These are phyloP conservation scores for Troides aeacus DNA, from an alignment of 2,888 invertebrate species.

Conservation along the genomic window DNA sequence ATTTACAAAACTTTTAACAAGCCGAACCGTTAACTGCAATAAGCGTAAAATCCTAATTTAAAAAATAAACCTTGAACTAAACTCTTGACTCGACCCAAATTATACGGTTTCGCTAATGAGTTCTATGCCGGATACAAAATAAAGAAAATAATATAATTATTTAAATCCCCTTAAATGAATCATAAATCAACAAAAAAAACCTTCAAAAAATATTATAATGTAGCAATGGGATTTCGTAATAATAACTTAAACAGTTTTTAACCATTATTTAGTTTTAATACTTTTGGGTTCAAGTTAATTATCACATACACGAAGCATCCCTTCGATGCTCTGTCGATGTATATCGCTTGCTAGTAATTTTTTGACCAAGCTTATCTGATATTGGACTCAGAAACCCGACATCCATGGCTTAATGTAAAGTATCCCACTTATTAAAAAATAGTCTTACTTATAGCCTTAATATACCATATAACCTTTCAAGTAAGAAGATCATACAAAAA, in stretches of 20 bases:
- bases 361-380: too few relatives aligned
- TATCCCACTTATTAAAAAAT: too few relatives aligned
- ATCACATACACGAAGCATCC: background rate
- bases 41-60: background rate
- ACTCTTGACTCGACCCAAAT: conserved; percentile 15
- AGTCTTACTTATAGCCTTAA: background rate
- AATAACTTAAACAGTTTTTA: too few relatives aligned
- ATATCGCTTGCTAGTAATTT: too few relatives aligned
- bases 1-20: conserved; percentile 2
- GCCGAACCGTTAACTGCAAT: background rate
- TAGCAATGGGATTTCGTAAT: too few relatives aligned
- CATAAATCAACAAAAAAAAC: too few relatives aligned
- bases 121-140: background rate
- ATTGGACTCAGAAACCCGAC: too few relatives aligned
- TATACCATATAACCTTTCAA: conserved; percentile 10
- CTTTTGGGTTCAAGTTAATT: background rate
- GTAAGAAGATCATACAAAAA: conserved; percentile 18
- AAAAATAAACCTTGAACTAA: background rate
- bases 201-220: too few relatives aligned
- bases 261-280: background rate
- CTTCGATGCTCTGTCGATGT: too few relatives aligned
- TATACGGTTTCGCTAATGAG: conserved; percentile 12
- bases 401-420: too few relatives aligned
- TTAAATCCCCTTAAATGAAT: background rate
- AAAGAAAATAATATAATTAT: background rate